These are phyloP conservation scores for Drosophila navojoa DNA, from an alignment of 1,140 invertebrate species.

Conservation along the genomic window DNA sequence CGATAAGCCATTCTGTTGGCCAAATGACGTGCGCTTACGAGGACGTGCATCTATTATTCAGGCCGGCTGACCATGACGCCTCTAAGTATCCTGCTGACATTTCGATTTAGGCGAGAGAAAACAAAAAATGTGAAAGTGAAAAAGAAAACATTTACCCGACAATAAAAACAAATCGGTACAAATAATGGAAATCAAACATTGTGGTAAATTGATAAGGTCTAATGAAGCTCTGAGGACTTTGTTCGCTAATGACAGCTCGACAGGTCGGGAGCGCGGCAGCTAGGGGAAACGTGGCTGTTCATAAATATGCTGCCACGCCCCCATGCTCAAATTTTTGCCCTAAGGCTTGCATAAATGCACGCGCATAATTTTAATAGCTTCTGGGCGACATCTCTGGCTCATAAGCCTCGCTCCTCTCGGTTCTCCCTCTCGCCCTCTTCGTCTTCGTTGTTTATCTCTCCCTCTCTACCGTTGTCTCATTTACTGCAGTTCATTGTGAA, in stretches of 20 bases:
- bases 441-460: not conserved
- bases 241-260: not conserved
- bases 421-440: not conserved
- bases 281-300: constrained; percentile 53
- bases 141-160: constrained; percentile 39
- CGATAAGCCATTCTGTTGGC: constrained; percentile 13
- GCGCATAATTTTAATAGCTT: constrained; percentile 61
- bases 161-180: constrained; percentile 17
- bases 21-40: constrained; percentile 27
- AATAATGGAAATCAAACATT: constrained; percentile 9
- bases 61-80: constrained; percentile 29
- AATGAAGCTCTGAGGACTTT: constrained; percentile 60
- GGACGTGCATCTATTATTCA: constrained; percentile 56
- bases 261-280: not conserved
- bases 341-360: constrained; percentile 67
- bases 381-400: not conserved
- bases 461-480: not conserved
- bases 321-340: constrained; percentile 36
- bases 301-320: constrained; percentile 55
- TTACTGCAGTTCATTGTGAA: constrained; percentile 64
- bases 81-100: constrained; percentile 58
- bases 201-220: constrained; percentile 44
- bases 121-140: constrained; percentile 6
- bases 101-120: constrained; percentile 38
- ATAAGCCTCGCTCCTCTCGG: not conserved